Evolutionary conservation across 2,888 invertebrate species (phyloP).

Genomic region (Argynnis bischoffii): DNA sequence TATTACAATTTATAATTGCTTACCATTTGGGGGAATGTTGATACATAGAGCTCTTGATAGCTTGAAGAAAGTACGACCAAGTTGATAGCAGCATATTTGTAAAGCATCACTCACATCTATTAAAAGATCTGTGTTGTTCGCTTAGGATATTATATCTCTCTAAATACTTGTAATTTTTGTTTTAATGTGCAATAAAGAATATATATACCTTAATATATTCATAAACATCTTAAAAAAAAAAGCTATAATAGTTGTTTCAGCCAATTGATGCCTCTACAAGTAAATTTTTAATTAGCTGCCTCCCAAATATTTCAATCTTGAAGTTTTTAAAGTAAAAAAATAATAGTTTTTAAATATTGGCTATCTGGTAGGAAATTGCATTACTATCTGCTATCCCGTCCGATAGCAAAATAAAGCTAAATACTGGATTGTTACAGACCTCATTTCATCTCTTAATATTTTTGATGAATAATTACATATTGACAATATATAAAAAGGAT

Average conservation of each 20-base stretch:
- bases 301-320: no score
- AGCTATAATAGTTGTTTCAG: no score
- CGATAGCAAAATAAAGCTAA: no score
- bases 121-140: slow-evolving; percentile 87
- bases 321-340: not conserved
- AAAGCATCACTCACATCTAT: slow-evolving; percentile 99
- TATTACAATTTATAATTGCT: slow-evolving; percentile 63
- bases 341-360: not conserved
- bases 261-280: no score
- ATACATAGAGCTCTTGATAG: slow-evolving; percentile 95
- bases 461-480: not conserved
- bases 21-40: slow-evolving; percentile 93
- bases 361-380: no score
- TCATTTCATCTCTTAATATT: not conserved
- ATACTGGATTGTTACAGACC: no score
- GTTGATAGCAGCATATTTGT: slow-evolving; percentile 97
- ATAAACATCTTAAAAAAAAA: no score
- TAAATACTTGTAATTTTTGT: no score
- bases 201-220: not conserved
- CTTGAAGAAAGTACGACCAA: slow-evolving; percentile 95
- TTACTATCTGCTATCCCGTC: no score
- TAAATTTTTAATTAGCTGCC: no score
- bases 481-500: slow-evolving; percentile 79
- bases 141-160: slow-evolving; percentile 59
- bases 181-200: no score